Conservation (phyloP, 2,113 vertebrate species). For the Seriola quinqueradiata region DNA sequence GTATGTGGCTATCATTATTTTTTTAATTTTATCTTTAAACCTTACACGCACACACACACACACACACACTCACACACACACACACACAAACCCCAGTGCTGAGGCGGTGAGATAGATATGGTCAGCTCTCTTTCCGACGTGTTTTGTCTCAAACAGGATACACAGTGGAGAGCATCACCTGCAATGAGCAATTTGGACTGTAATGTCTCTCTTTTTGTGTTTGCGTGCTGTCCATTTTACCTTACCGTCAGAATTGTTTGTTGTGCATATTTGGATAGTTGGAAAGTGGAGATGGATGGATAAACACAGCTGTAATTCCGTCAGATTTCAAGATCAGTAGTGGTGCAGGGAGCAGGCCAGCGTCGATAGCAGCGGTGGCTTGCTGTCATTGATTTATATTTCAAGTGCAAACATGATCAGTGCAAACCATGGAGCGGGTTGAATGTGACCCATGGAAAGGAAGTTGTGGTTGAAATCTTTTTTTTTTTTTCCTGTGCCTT, state of each 20-base stretch:
- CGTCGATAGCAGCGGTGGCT: neutral
- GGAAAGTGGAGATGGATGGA: neutral
- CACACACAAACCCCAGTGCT: neutral
- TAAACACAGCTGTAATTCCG: neutral
- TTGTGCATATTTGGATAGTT: neutral
- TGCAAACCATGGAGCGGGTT: neutral
- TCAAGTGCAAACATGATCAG: neutral
- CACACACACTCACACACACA: neutral
- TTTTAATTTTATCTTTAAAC: slow-evolving; percentile 1
- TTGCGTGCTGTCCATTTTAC: neutral
- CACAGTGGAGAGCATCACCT: neutral
- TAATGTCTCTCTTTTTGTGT: neutral
- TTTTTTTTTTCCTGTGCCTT: neutral
- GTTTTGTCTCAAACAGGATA: neutral
- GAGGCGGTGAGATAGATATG: neutral
- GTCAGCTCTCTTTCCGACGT: neutral
- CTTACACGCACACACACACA: neutral
- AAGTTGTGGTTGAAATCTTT: neutral
- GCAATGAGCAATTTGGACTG: slow-evolving; percentile 11
- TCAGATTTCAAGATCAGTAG: neutral
- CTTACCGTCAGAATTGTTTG: neutral
- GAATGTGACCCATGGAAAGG: neutral
- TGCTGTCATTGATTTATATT: neutral
- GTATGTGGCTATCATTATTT: slow-evolving; percentile 26
- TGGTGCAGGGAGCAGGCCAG: neutral